Percentiles rank a stretch among this genome's conserved stretches.
phyloP scores from a whole-genome alignment of 1,140 invertebrate genomes.

The Danaus melanippus region DNA sequence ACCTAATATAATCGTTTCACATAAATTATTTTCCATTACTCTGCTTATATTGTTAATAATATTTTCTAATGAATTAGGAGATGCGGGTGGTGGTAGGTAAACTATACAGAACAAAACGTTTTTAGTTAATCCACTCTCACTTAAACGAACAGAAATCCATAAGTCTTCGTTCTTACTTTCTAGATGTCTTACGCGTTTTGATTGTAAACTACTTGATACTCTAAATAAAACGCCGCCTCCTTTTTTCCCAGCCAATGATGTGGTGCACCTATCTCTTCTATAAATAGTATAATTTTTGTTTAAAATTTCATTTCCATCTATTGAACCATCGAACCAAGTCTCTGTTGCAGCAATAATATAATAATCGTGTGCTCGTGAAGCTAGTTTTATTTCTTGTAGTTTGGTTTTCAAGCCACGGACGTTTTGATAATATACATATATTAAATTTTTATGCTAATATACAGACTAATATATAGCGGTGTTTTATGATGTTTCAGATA shows the following conservation, averaged over 20 bases:
- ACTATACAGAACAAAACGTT: constrained; percentile 8
- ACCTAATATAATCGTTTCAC: background rate
- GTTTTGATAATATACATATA: constrained; percentile 5
- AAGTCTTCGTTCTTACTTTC: constrained; percentile 22
- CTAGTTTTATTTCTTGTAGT: constrained; percentile 15
- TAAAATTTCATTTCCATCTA: constrained; percentile 10
- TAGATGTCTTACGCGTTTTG: constrained; percentile 7
- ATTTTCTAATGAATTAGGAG: constrained; percentile 4
- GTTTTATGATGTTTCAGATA: too few relatives aligned
- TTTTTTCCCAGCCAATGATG: constrained; percentile 3
- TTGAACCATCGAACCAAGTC: constrained; percentile 1
- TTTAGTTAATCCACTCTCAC: background rate
- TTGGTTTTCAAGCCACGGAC: constrained; percentile 10
- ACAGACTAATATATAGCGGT: constrained; percentile 1
- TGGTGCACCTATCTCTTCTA: constrained; percentile 20
- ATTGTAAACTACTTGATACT: constrained; percentile 15
- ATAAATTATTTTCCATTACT: constrained; percentile 7
- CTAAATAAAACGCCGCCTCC: constrained; percentile 23
- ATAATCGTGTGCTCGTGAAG: constrained; percentile 2
- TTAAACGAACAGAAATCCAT: constrained; percentile 12
- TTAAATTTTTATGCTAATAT: constrained; percentile 2
- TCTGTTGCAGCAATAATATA: constrained; percentile 17
- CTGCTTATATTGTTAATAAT: constrained; percentile 5
- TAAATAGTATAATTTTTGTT: constrained; percentile 17
- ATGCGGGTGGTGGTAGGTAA: constrained; percentile 4